A percentile compares a stretch with the other conserved stretches of the same genome.
Conservation (phyloP, 2,797 vertebrate genomes). For the Hoplostethus atlanticus region DNA sequence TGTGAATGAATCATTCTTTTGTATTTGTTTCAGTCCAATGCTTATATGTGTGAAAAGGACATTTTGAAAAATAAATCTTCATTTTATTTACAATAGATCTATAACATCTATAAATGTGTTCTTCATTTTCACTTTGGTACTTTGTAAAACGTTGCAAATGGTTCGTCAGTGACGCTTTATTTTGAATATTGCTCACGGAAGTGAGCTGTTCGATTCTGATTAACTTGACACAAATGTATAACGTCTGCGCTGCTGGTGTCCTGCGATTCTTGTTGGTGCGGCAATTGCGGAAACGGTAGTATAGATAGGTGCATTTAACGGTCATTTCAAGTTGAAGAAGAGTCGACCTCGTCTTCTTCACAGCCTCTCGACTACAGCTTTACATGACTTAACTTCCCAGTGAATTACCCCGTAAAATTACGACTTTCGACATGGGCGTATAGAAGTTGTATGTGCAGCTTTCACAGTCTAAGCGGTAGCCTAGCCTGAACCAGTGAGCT, state of each 20-base stretch:
- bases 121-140: too few relatives aligned
- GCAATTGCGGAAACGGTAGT: conserved; percentile 34
- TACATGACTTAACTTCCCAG: background rate
- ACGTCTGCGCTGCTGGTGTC: background rate
- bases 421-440: conserved; percentile 13
- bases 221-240: conserved; percentile 22
- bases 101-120: too few relatives aligned
- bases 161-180: conserved; percentile 29
- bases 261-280: conserved; percentile 6
- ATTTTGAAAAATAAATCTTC: too few relatives aligned
- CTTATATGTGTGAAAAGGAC: too few relatives aligned
- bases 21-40: too few relatives aligned
- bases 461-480: conserved; percentile 49
- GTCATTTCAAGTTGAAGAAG: conserved; percentile 40
- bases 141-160: too few relatives aligned
- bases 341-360: background rate
- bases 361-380: background rate
- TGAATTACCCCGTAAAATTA: background rate
- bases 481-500: conserved; percentile 51
- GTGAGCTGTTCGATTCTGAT: accelerated
- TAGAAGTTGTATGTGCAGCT: conserved; percentile 19
- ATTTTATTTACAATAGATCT: too few relatives aligned
- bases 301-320: conserved; percentile 1
- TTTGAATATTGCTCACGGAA: conserved; percentile 52
- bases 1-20: too few relatives aligned